A percentile compares a stretch with the other conserved stretches of the same genome.
These are phyloP conservation scores for Tetragnatha versicolor DNA, from an alignment of 1,140 invertebrate species.

Conservation along the genomic window DNA sequence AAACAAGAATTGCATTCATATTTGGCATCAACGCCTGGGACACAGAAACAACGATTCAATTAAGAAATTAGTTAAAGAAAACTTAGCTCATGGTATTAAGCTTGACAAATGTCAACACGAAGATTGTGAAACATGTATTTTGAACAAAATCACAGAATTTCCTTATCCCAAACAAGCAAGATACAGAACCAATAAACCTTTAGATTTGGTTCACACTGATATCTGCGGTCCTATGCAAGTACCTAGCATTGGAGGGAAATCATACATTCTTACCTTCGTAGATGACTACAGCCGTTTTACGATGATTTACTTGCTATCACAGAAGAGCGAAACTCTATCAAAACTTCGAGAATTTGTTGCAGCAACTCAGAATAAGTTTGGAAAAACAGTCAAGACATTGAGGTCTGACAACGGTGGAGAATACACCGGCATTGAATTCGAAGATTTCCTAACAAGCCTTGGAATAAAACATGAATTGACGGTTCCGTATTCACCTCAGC, in stretches of 20 bases:
- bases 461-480: constrained; percentile 67
- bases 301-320: background rate
- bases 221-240: constrained; percentile 2
- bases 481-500: constrained; percentile 65
- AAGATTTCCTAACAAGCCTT: constrained; percentile 38
- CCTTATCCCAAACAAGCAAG: too few relatives aligned
- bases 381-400: background rate
- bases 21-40: too few relatives aligned
- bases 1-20: too few relatives aligned
- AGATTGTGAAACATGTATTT: too few relatives aligned
- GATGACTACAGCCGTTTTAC: constrained; percentile 10
- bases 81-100: too few relatives aligned
- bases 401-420: constrained; percentile 51
- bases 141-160: too few relatives aligned
- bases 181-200: too few relatives aligned
- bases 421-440: constrained; percentile 39
- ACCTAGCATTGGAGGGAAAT: background rate
- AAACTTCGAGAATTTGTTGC: background rate
- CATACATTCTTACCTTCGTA: constrained; percentile 2
- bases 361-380: constrained; percentile 1
- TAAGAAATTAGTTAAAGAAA: too few relatives aligned
- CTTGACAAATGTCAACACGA: too few relatives aligned
- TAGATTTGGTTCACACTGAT: background rate
- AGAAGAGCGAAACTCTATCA: background rate
- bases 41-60: too few relatives aligned